phyloP scores from a whole-genome alignment of 1,140 invertebrate species.

The Eueides isabella region DNA sequence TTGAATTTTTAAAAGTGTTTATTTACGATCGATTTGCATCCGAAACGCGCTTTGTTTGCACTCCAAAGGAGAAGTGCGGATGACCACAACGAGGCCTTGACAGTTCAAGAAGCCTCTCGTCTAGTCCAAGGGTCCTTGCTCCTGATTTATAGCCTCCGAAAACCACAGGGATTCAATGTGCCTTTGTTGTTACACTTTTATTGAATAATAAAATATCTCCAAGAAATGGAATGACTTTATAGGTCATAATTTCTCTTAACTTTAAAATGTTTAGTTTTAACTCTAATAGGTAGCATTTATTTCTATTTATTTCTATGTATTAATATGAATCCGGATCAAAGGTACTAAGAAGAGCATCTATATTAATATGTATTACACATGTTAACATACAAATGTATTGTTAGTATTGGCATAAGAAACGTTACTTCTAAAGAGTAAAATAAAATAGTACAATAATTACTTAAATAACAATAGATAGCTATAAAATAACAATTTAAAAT shows the following conservation, averaged over 20 bases:
- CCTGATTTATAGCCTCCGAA: slow-evolving; percentile 76
- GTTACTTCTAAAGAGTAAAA: background rate
- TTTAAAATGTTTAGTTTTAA: slow-evolving; percentile 29
- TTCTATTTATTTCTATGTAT: slow-evolving; percentile 1
- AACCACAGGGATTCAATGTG: slow-evolving; percentile 78
- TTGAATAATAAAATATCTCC: slow-evolving; percentile 80
- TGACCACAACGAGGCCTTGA: slow-evolving; percentile 74
- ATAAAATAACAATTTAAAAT: background rate
- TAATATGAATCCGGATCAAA: too few relatives aligned
- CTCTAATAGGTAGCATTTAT: slow-evolving; percentile 9
- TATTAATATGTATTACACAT: too few relatives aligned
- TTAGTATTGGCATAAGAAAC: background rate
- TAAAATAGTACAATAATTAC: background rate
- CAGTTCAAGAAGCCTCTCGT: slow-evolving; percentile 72
- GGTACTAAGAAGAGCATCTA: too few relatives aligned
- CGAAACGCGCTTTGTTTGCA: slow-evolving; percentile 54
- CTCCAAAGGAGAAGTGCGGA: slow-evolving; percentile 51
- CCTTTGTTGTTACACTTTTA: slow-evolving; percentile 78
- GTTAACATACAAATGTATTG: background rate
- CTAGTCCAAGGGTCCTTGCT: slow-evolving; percentile 70
- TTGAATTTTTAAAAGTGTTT: background rate
- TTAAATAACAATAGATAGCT: background rate
- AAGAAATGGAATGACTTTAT: slow-evolving; percentile 78
- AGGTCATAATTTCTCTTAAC: slow-evolving; percentile 74
- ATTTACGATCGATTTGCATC: background rate